phyloP scores from a whole-genome alignment of 2,888 invertebrate genomes.

The Ectobius pallidus region DNA sequence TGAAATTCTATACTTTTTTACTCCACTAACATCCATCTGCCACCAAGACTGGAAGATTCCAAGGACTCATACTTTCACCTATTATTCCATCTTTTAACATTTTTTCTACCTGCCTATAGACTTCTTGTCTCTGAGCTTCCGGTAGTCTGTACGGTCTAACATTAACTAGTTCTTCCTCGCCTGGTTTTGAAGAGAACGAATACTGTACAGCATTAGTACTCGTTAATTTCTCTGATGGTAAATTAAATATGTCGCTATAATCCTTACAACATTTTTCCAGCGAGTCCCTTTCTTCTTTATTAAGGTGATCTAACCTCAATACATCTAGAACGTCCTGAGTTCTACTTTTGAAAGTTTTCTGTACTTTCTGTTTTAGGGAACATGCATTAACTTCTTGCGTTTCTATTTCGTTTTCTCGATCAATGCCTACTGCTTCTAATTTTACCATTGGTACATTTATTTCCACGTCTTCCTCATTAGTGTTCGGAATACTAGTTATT shows the following conservation, averaged over 20 bases:
- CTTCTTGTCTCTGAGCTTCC: background rate
- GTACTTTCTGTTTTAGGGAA: background rate
- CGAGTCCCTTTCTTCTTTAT: conserved; percentile 44
- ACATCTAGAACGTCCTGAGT: conserved; percentile 24
- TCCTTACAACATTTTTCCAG: conserved; percentile 43
- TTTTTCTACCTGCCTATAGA: background rate
- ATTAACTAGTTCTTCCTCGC: background rate
- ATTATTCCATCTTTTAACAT: conserved; percentile 10
- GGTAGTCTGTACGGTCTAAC: background rate
- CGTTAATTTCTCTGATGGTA: conserved; percentile 45
- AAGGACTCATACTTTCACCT: background rate
- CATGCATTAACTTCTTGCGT: background rate
- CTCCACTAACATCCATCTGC: background rate
- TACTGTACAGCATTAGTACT: conserved; percentile 32
- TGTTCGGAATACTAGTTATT: conserved; percentile 3
- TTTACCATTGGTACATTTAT: background rate
- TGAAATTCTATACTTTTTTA: background rate
- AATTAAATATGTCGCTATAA: conserved; percentile 47
- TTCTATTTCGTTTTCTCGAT: background rate
- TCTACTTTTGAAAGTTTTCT: background rate
- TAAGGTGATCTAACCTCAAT: conserved; percentile 44
- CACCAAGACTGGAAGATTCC: background rate
- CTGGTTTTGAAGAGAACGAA: background rate
- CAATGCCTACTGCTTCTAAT: background rate
- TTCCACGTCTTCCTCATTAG: background rate